phyloP scores from a whole-genome alignment of 2,888 invertebrate species.

The Phalangium opilio region DNA sequence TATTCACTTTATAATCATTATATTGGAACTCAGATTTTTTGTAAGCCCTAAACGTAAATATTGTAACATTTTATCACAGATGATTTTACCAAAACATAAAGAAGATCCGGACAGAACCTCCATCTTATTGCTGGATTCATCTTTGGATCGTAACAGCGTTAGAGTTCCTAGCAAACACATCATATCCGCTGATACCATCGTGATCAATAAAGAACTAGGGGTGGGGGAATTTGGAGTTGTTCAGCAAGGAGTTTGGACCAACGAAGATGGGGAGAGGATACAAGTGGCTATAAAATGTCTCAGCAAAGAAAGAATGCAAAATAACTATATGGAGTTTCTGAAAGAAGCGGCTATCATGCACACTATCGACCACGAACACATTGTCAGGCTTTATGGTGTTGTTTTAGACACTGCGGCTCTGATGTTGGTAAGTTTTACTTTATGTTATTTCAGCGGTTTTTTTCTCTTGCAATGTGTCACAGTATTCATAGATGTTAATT shows the following conservation, averaged over 20 bases:
- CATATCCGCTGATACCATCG: conserved; percentile 74
- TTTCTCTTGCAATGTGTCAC: no score
- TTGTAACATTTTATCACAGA: conserved; percentile 7
- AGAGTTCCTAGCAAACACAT: conserved; percentile 46
- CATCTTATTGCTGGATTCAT: conserved; percentile 10
- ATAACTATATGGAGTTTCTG: conserved; percentile 87
- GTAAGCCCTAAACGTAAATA: no score
- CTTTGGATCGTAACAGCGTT: conserved; percentile 10
- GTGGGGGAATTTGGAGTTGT: conserved; percentile 97
- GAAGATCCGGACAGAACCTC: conserved; percentile 13
- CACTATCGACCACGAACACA: conserved; percentile 88
- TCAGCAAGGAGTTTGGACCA: conserved; percentile 93
- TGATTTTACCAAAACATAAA: conserved; percentile 16
- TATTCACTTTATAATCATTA: no score
- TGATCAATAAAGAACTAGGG: conserved; percentile 84
- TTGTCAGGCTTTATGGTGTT: conserved; percentile 92
- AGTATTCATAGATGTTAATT: no score
- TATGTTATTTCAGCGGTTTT: no score
- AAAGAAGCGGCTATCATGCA: conserved; percentile 99
- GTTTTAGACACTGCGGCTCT: conserved; percentile 79
- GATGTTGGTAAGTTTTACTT: conserved; percentile 39
- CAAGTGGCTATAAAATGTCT: conserved; percentile 95
- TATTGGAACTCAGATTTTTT: no score
- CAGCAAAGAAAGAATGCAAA: conserved; percentile 84
- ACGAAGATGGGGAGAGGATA: conserved; percentile 70